Conservation (phyloP, 2,797 vertebrate species). For the Erpetoichthys calabaricus region DNA sequence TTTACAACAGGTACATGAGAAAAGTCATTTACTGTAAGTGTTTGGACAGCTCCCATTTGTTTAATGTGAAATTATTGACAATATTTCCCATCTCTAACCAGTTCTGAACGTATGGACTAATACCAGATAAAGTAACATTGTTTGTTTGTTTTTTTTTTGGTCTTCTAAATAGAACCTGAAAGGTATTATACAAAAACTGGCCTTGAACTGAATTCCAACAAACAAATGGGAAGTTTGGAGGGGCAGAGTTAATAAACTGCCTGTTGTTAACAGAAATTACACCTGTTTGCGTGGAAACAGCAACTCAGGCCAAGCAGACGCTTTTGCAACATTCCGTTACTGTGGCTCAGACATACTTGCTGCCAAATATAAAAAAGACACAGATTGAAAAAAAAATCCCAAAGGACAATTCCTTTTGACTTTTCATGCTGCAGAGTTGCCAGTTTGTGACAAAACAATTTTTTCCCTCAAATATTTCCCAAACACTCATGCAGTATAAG, state of each 20-base stretch:
- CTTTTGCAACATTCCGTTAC: background rate
- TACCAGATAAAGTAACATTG: too few species aligned
- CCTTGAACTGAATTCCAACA: background rate
- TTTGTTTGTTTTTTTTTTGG: too few species aligned
- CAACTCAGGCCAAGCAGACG: background rate
- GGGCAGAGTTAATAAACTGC: conserved; percentile 1
- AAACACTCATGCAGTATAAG: too few species aligned
- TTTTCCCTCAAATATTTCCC: too few species aligned
- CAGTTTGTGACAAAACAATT: background rate
- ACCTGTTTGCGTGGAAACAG: conserved; percentile 10
- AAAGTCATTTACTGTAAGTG: too few species aligned
- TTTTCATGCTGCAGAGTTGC: background rate
- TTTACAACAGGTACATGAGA: too few species aligned
- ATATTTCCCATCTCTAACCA: too few species aligned
- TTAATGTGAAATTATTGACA: too few species aligned
- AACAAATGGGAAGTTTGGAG: background rate
- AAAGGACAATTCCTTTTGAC: background rate
- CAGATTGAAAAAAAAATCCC: background rate
- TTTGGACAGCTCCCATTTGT: too few species aligned
- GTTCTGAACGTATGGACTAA: too few species aligned
- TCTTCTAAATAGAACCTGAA: background rate
- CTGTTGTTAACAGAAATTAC: conserved; percentile 4
- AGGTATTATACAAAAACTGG: background rate
- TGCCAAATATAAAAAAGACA: conserved; percentile 1
- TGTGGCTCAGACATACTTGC: background rate